Conservation (phyloP, 37 sponge, comb jelly and placozoan species). For the Cladorhizidae sp. region DNA sequence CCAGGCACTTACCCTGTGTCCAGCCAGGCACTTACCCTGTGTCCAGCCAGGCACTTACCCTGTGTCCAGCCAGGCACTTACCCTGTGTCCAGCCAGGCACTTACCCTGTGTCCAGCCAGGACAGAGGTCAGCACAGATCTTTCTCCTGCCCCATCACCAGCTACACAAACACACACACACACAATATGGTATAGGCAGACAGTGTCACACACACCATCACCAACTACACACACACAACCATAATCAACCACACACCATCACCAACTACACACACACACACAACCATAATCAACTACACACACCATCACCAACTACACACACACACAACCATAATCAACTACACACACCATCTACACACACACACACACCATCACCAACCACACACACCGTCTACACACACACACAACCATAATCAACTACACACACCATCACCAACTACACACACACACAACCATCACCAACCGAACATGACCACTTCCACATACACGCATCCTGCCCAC, state of each 20-base stretch:
- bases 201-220: not conserved
- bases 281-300: no score
- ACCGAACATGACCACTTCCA: not conserved
- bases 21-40: no score
- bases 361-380: not conserved
- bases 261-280: no score
- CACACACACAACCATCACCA: not conserved
- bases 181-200: not conserved
- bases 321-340: constrained; percentile 83
- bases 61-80: no score
- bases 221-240: constrained; percentile 9
- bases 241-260: no score
- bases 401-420: no score
- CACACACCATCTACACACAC: not conserved
- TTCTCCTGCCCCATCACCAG: constrained; percentile 74
- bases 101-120: constrained; percentile 78
- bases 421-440: no score
- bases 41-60: no score
- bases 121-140: constrained; percentile 64
- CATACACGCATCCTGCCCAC: not conserved
- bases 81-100: not conserved
- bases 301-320: not conserved
- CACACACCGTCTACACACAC: not conserved
- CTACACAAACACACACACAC: constrained; percentile 11
- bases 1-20: no score